These are phyloP conservation scores for Teleiodes luculella DNA, from an alignment of 2,888 invertebrate genomes.

Conservation along the genomic window DNA sequence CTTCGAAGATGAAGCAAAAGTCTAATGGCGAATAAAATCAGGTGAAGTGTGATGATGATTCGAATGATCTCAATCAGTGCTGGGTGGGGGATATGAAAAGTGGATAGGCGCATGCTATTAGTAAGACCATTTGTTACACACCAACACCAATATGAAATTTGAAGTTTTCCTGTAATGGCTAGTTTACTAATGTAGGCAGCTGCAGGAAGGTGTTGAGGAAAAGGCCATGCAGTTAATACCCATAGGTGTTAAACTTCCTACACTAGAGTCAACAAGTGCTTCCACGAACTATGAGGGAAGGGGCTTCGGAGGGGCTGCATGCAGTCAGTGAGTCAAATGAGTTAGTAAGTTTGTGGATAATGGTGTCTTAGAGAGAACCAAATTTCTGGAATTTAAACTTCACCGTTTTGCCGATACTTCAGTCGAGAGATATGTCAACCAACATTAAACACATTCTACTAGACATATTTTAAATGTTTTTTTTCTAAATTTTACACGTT, in stretches of 20 bases:
- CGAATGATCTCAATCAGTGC: conserved; percentile 28
- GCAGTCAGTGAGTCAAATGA: conserved; percentile 43
- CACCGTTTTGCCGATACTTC: neutral
- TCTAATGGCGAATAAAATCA: neutral
- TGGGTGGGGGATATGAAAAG: conserved; percentile 43
- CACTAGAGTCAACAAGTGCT: conserved; percentile 23
- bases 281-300: conserved; percentile 56
- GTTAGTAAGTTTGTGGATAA: conserved; percentile 41
- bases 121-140: conserved; percentile 2
- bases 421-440: neutral
- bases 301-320: conserved; percentile 53
- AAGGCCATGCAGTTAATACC: conserved; percentile 55
- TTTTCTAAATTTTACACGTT: conserved; percentile 11
- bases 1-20: neutral
- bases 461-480: neutral
- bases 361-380: neutral
- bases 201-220: conserved; percentile 37
- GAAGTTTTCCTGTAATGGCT: neutral
- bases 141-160: neutral
- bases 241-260: conserved; percentile 45
- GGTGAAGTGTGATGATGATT: neutral
- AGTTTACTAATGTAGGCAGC: conserved; percentile 31
- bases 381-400: neutral
- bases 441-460: neutral
- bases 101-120: conserved; percentile 48